Evolutionary conservation across 2,888 invertebrate species (phyloP).

Genomic region (Agrochola lota): DNA sequence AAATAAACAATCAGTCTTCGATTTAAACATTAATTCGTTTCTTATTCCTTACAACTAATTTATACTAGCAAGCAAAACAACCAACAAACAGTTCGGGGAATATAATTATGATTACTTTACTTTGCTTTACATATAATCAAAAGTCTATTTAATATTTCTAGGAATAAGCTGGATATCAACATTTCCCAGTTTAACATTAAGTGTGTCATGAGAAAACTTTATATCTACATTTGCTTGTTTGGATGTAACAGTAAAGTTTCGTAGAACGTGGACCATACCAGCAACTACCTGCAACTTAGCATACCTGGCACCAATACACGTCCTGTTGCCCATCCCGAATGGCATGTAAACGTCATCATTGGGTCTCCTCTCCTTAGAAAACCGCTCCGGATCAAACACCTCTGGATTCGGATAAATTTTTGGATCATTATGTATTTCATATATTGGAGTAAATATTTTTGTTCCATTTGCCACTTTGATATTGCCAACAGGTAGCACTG

Average conservation of each 20-base stretch:
- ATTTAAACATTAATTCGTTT: background rate
- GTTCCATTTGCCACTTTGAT: conserved; percentile 78
- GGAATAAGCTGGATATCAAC: conserved; percentile 72
- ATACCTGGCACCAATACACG: conserved; percentile 83
- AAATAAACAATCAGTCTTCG: background rate
- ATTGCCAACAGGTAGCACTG: conserved; percentile 79
- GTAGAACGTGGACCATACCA: conserved; percentile 72
- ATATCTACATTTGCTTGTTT: conserved; percentile 64
- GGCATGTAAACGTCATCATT: conserved; percentile 78
- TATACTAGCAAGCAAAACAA: background rate
- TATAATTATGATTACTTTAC: background rate
- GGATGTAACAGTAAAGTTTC: conserved; percentile 70
- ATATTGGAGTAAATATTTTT: conserved; percentile 76
- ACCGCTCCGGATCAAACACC: conserved; percentile 83
- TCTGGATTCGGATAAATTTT: conserved; percentile 83
- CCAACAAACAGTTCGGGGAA: background rate
- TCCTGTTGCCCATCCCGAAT: conserved; percentile 85
- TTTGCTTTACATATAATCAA: background rate
- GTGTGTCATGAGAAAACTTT: conserved; percentile 66
- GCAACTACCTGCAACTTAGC: conserved; percentile 74
- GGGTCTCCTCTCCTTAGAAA: conserved; percentile 68
- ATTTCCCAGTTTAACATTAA: conserved; percentile 71
- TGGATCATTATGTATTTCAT: conserved; percentile 82
- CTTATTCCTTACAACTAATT: background rate
- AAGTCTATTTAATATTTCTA: conserved; percentile 47